Evolutionary conservation across 1,140 invertebrate genomes (phyloP), one percentile per base, ranked within the genome.

Genomic region (Hyposmocoma kahamanoa): DNA sequence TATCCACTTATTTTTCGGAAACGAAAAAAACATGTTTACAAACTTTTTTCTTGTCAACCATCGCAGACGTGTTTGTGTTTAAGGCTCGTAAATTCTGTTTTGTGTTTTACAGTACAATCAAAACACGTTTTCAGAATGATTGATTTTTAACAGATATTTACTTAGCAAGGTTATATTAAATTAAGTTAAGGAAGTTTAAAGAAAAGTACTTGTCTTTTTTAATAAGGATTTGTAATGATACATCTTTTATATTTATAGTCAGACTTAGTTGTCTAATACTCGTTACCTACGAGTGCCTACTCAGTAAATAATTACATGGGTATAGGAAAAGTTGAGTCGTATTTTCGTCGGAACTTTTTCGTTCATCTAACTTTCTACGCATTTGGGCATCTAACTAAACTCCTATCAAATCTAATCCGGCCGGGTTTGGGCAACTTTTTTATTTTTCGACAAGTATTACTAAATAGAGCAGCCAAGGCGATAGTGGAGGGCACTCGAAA

Each of bases 21-120:
- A 50, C 51, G 42, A 67, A 76, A 76, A 81, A 84, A 76, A 78
- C 66, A 74, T 81, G 73, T 83, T 81, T 83, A 81, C 77, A 76
- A 63, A 45, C 62, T 80, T 83, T 81, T 81, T 67, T 56, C 43
- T 41, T 50, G 63, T 70, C 67, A 69, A 76, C 66, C 64, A 70
- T 69, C 34, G 59, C 52, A 24, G 32, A 2, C 41, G 26, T 24
- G 22, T 22, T 63, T 61, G 66, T 73, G 66, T 72, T 36, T 59
- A 56, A 49, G 50, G 67, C 44, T 78, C 80, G 74, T 84, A 82
- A 84, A 81, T 62, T 55, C 49, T 70, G 65, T 68, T 72, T 67
- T 72, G 64, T 73, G 61, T 68, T n/a, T n/a, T 72, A 68, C 55
- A 47, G 72, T 63, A 69, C 69, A 72, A 62, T 62, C 55, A 51